Conservation (phyloP, 1,140 invertebrate species). For the Agrypnia vestita region DNA sequence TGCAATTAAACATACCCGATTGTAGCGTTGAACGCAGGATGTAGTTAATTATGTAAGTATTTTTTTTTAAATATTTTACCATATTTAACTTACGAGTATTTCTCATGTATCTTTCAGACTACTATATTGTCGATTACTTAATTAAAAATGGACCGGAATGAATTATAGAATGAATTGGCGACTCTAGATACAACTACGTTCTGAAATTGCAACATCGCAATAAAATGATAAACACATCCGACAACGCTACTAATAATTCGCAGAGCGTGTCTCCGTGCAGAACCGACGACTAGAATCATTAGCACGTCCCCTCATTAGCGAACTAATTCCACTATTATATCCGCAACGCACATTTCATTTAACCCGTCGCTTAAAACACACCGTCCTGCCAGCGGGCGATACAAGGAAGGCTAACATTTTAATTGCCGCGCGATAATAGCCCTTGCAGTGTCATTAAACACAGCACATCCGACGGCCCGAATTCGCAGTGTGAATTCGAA, state of each 20-base stretch:
- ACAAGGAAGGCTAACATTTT: not conserved
- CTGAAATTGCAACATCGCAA: too few species aligned
- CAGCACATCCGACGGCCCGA: conserved; percentile 4
- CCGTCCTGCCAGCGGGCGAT: not conserved
- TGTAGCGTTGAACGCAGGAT: too few species aligned
- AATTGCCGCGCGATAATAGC: conserved; percentile 24
- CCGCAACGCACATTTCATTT: conserved; percentile 17
- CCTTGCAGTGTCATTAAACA: conserved; percentile 23
- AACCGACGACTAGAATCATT: not conserved
- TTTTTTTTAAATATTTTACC: too few species aligned
- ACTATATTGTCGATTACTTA: too few species aligned
- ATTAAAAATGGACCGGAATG: too few species aligned
- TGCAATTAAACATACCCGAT: too few species aligned
- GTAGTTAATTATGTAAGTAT: too few species aligned
- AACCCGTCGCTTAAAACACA: conserved; percentile 4
- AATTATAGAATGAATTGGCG: too few species aligned
- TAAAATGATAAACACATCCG: not conserved
- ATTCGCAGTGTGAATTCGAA: conserved; percentile 34
- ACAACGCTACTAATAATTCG: not conserved
- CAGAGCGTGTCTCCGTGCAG: too few species aligned
- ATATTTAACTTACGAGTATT: too few species aligned
- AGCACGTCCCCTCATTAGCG: not conserved
- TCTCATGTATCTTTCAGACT: too few species aligned
- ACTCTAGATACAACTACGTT: too few species aligned
- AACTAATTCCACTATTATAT: conserved; percentile 4